Evolutionary conservation across 1,140 invertebrate genomes (phyloP).

Genomic region (Listronotus bonariensis): DNA sequence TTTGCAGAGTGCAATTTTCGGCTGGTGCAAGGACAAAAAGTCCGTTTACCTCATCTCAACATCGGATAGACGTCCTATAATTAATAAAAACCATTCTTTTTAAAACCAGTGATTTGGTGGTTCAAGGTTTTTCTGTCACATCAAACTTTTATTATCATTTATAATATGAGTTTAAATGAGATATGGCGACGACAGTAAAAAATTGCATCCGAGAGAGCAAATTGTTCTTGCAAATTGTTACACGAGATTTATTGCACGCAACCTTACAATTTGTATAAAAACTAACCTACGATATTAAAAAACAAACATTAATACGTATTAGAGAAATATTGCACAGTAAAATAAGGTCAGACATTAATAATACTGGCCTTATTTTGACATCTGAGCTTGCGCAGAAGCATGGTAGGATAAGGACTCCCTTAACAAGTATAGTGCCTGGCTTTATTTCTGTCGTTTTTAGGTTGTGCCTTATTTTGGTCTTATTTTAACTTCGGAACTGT

Average conservation of each 20-base stretch:
- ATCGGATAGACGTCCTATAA: constrained; percentile 34
- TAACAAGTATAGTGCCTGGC: no score
- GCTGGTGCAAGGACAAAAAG: constrained; percentile 34
- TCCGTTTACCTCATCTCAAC: constrained; percentile 30
- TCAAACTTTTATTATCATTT: constrained; percentile 32
- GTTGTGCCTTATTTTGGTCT: no score
- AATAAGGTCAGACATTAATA: no score
- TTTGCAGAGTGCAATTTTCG: constrained; percentile 32
- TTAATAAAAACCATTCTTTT: constrained; percentile 34
- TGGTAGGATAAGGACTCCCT: no score
- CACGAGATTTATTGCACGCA: constrained; percentile 5
- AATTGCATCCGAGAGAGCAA: constrained; percentile 11
- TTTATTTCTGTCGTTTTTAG: no score
- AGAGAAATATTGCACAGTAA: no score
- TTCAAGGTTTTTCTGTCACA: constrained; percentile 33
- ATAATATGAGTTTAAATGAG: constrained; percentile 22
- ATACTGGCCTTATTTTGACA: no score
- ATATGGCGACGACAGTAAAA: constrained; percentile 20
- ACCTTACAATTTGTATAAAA: constrained; percentile 7
- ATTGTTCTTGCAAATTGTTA: constrained; percentile 5
- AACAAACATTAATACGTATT: no score
- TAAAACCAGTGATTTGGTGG: constrained; percentile 35
- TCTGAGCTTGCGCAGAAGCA: no score
- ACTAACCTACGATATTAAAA: not conserved
- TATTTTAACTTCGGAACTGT: no score